These are phyloP conservation scores for Aricia artaxerxes DNA, from an alignment of 2,888 invertebrate species.

Conservation along the genomic window DNA sequence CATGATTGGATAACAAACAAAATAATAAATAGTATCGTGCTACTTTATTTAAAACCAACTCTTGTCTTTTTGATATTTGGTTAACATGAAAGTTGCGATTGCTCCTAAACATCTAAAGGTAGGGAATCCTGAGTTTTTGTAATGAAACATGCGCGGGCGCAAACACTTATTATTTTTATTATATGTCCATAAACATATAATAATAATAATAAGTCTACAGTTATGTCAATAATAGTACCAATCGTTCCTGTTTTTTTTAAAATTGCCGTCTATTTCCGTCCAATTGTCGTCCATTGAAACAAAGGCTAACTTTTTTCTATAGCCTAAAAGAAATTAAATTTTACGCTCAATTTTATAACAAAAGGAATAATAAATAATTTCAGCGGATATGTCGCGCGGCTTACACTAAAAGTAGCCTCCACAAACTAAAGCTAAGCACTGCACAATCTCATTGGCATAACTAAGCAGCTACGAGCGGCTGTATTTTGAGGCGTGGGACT, in stretches of 20 bases:
- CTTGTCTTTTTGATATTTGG: not conserved
- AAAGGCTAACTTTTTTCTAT: not conserved
- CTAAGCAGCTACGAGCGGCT: not conserved
- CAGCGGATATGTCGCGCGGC: not conserved
- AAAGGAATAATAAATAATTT: not conserved
- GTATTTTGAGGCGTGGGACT: conserved; percentile 15
- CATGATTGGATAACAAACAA: conserved; percentile 36
- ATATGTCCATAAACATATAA: not conserved
- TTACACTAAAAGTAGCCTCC: not conserved
- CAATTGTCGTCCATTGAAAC: not conserved
- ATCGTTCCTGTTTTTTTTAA: not conserved
- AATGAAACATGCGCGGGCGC: not conserved
- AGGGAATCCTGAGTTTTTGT: not conserved
- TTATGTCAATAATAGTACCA: conserved; percentile 10
- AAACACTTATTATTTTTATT: not conserved
- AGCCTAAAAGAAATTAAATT: not conserved
- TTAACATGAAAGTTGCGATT: not conserved
- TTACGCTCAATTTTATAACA: not conserved
- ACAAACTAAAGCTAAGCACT: not conserved
- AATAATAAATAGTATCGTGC: conserved; percentile 40
- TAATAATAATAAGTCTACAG: not conserved
- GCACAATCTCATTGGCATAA: conserved; percentile 6
- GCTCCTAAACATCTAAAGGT: not conserved
- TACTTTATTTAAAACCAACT: not conserved
- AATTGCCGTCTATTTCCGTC: not conserved